A percentile compares a stretch with the other conserved stretches of the same genome.
Conservation (phyloP, 2,888 invertebrate genomes). For the Busseola fusca region DNA sequence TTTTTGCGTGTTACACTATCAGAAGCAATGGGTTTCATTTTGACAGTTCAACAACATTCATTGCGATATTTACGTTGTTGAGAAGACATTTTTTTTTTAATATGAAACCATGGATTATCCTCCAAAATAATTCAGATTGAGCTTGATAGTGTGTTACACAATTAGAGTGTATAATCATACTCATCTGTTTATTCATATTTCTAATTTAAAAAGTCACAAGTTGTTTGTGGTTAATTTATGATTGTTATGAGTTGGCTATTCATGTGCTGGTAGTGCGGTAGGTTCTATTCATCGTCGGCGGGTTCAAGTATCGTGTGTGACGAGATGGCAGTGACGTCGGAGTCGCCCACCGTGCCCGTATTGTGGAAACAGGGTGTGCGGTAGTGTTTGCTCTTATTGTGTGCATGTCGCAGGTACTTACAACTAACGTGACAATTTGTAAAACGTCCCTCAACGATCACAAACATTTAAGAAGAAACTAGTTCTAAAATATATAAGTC, state of each 20-base stretch:
- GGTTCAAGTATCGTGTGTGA: conserved; percentile 34
- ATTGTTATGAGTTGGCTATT: conserved; percentile 23
- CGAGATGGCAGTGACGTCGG: conserved; percentile 42
- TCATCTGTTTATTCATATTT: conserved; percentile 13
- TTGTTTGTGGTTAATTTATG: conserved; percentile 18
- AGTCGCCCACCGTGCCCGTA: conserved; percentile 34
- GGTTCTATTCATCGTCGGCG: conserved; percentile 16
- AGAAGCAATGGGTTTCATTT: no score
- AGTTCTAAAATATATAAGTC: not conserved
- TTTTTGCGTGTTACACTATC: no score
- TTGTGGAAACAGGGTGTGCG: conserved; percentile 33
- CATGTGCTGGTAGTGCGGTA: conserved; percentile 4
- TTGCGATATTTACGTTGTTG: no score
- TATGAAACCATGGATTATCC: no score
- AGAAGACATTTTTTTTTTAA: no score
- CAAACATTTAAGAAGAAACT: not conserved
- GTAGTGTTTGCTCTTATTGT: conserved; percentile 32
- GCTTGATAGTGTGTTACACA: no score
- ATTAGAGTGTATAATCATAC: not conserved
- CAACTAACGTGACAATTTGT: conserved; percentile 8
- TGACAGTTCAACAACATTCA: no score
- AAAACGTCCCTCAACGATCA: not conserved
- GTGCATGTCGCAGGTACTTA: conserved; percentile 32
- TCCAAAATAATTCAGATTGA: no score
- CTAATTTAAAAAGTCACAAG: conserved; percentile 13